Conservation (phyloP, 2,797 vertebrate genomes). For the Sebastolobus altivelis region DNA sequence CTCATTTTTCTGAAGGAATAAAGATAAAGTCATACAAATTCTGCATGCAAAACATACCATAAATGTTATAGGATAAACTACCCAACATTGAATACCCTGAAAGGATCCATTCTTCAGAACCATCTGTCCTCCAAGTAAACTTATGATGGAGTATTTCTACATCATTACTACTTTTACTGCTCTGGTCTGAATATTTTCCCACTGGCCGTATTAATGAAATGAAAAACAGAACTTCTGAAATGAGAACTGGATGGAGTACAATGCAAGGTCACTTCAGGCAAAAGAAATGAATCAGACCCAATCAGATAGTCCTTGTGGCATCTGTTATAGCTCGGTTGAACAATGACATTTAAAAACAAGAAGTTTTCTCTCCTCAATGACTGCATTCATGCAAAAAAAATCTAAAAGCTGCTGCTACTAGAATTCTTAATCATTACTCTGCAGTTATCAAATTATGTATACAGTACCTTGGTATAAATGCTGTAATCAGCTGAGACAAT, state of each 20-base stretch:
- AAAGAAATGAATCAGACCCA: constrained; percentile 30
- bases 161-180: constrained; percentile 1
- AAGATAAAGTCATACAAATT: neutral
- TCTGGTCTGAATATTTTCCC: neutral
- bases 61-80: too few relatives aligned
- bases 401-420: neutral
- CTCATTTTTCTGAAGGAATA: neutral
- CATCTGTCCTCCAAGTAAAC: neutral
- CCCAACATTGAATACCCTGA: constrained; percentile 5
- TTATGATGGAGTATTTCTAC: neutral
- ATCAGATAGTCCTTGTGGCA: constrained; percentile 27
- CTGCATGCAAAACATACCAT: neutral
- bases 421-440: constrained; percentile 4
- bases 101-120: constrained; percentile 1
- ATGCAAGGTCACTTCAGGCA: constrained; percentile 29
- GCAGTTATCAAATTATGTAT: constrained; percentile 1
- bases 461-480: constrained; percentile 12
- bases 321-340: constrained; percentile 25
- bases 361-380: neutral
- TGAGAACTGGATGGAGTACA: constrained; percentile 30
- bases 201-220: constrained; percentile 31
- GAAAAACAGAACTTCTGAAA: constrained; percentile 36
- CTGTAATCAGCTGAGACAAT: constrained; percentile 40
- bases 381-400: neutral
- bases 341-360: constrained; percentile 8